Conservation (phyloP, 2,797 vertebrate genomes). For the Allobates femoralis region DNA sequence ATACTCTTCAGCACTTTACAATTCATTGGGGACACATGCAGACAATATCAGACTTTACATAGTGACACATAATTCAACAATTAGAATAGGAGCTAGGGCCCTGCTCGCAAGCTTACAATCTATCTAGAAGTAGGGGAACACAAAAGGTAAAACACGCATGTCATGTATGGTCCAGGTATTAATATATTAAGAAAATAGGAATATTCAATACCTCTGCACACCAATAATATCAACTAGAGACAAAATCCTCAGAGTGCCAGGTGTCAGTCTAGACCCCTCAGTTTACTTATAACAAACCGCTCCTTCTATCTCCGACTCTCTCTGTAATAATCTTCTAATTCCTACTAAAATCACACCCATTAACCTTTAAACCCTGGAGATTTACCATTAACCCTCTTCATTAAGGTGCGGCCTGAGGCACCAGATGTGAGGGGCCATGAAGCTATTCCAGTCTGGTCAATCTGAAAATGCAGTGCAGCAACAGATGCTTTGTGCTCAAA, state of each 20-base stretch:
- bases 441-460: not conserved
- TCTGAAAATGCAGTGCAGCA: not conserved
- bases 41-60: no score
- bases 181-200: no score
- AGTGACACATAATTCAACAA: no score
- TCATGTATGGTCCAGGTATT: no score
- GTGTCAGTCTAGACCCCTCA: not conserved
- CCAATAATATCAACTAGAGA: not conserved
- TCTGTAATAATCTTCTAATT: not conserved
- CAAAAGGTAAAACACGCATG: no score
- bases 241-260: not conserved
- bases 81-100: no score
- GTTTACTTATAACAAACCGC: not conserved
- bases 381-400: not conserved
- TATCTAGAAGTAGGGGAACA: no score
- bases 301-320: not conserved
- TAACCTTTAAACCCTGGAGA: slow-evolving; percentile 7
- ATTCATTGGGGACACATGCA: no score
- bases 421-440: not conserved
- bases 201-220: no score
- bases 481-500: not conserved
- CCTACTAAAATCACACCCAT: slow-evolving; percentile 12
- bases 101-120: no score
- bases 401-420: slow-evolving; percentile 2
- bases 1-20: no score